A percentile compares a stretch with the other conserved stretches of the same genome.
phyloP scores from a whole-genome alignment of 2,797 vertebrate genomes.

The Myotis myotis region DNA sequence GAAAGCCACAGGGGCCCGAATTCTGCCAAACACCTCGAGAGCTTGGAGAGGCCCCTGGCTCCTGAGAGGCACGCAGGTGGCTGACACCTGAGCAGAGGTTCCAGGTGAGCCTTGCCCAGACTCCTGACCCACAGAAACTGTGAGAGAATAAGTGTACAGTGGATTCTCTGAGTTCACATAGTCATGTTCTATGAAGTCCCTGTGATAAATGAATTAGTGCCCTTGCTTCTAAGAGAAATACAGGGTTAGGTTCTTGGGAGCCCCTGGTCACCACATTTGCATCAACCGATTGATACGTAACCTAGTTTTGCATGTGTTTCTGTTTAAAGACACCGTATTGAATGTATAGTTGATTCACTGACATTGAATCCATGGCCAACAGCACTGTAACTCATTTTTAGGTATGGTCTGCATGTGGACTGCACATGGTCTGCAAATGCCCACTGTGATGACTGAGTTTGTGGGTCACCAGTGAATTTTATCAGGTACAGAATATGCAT shows the following conservation, averaged over 20 bases:
- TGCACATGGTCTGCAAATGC: background rate
- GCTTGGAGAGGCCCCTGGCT: background rate
- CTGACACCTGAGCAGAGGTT: background rate
- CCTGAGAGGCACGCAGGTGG: rapidly evolving
- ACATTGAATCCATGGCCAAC: too few relatives aligned
- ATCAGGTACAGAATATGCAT: background rate
- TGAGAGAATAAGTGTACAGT: too few relatives aligned
- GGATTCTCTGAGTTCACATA: background rate
- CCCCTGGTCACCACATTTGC: background rate
- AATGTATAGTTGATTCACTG: too few relatives aligned
- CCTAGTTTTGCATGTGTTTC: too few relatives aligned
- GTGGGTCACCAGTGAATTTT: too few relatives aligned
- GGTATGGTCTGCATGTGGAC: background rate
- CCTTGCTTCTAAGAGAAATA: background rate
- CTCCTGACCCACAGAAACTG: too few relatives aligned
- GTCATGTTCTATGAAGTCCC: background rate
- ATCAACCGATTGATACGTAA: background rate
- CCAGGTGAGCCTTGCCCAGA: too few relatives aligned
- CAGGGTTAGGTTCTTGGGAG: background rate
- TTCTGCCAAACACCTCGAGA: background rate
- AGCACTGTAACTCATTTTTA: too few relatives aligned
- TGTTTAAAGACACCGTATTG: too few relatives aligned
- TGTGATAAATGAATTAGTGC: background rate
- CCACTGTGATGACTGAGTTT: background rate
- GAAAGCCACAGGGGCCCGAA: background rate